phyloP scores from a whole-genome alignment of 2,113 vertebrate genomes.

The Steatornis caripensis region DNA sequence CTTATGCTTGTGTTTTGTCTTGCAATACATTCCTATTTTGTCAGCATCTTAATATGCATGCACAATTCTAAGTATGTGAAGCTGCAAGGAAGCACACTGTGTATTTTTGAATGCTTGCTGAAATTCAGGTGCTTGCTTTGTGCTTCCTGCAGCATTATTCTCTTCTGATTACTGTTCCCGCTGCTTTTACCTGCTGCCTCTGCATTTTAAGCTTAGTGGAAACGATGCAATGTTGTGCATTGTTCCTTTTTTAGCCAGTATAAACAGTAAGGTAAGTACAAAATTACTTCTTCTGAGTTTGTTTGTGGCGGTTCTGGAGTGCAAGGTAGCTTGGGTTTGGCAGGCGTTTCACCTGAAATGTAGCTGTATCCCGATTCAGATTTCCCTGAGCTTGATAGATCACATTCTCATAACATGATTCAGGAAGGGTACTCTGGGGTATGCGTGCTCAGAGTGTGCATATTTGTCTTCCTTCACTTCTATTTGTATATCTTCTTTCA shows the following conservation, averaged over 20 bases:
- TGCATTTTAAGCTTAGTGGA: neutral
- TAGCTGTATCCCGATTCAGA: neutral
- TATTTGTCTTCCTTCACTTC: conserved; percentile 69
- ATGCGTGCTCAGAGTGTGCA: neutral
- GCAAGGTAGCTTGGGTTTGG: neutral
- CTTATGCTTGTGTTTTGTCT: neutral
- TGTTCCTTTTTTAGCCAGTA: neutral
- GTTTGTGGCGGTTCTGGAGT: neutral
- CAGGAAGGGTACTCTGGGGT: neutral
- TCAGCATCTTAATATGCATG: neutral
- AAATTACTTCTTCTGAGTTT: neutral
- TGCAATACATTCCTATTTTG: neutral
- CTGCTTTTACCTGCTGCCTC: neutral
- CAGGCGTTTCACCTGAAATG: neutral
- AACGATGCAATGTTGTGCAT: neutral
- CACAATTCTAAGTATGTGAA: neutral
- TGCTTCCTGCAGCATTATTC: neutral
- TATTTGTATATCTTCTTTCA: conserved; percentile 67
- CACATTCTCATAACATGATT: neutral
- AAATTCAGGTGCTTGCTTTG: neutral
- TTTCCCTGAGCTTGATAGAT: neutral
- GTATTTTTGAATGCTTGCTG: neutral
- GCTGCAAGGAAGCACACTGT: neutral
- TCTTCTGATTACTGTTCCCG: neutral
- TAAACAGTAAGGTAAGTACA: neutral